Evolutionary conservation across 2,113 vertebrate species (phyloP), one percentile per base, ranked within the genome.

Genomic region (Pseudolaguvia tuberculata): DNA sequence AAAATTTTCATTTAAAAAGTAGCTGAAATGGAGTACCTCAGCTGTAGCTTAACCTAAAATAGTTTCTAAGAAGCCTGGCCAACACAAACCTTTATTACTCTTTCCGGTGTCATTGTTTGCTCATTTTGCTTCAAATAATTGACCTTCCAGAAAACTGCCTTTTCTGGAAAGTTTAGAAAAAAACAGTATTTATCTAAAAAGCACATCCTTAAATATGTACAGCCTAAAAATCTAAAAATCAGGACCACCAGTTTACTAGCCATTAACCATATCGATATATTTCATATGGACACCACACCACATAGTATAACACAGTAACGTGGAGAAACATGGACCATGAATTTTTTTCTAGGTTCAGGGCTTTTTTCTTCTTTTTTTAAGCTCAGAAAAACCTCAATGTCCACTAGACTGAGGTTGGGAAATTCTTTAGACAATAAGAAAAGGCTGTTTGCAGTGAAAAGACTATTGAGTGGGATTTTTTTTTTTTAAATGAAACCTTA

Each of bases 401-500:
- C 20, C 59, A 65, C 14, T 39, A 25, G 39, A 50, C 10, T 5
- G 11, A 50, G 65, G 35, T 55, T 56, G 72, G 55, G 51, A 12
- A 27, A 56, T 53, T 66, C 13, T 63, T 47, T 53, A 42, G n/a
- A 75, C 61, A 56, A 65, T 65, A 35, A 39, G 61, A 72, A 80
- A 56, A 51, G 47, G 77, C 66, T 70, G 63, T 79, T 79, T 75
- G 78, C 20, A 42, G 70, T 27, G 47, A 72, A 80, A 74, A 70
- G 70, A 25, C 70, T 75, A 68, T 66, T 52, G 66, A 61, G 72
- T 75, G 8, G 53, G 55, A 73, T 74, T 80, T 67, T 69, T 75
- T 5, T 53, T n/a, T 59, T 75, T 73, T 79, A 48, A 48, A n/a
- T 72, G 79, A 62, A 79, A 68, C 31, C 52, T 63, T 77, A 80